Evolutionary conservation across 2,888 invertebrate genomes (phyloP).

Genomic region (Hemaris fuciformis): DNA sequence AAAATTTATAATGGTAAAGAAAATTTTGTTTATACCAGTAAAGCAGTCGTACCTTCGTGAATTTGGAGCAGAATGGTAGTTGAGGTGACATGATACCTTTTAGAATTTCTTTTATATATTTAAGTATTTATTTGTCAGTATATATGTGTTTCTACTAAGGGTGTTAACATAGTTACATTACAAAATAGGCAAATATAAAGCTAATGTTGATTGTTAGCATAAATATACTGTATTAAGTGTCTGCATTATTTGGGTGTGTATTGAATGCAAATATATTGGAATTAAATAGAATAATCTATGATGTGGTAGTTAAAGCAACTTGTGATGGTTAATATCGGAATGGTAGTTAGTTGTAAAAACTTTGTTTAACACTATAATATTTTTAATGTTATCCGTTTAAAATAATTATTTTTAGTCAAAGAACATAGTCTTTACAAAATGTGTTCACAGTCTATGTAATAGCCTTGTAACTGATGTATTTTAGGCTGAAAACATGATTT

Average conservation of each 20-base stretch:
- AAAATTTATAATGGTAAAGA: neutral
- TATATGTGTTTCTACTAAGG: neutral
- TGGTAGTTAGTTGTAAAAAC: neutral
- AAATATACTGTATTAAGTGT: neutral
- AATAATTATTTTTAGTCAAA: slow-evolving; percentile 8
- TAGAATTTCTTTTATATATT: neutral
- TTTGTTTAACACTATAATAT: neutral
- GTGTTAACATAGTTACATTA: neutral
- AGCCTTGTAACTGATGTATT: neutral
- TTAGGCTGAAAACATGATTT: neutral
- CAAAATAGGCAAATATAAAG: slow-evolving; percentile 4
- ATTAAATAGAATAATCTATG: neutral
- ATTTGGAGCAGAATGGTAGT: neutral
- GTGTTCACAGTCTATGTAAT: neutral
- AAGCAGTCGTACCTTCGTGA: neutral
- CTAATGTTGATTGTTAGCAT: slow-evolving; percentile 3
- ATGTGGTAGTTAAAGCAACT: neutral
- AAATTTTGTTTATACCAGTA: slow-evolving; percentile 10
- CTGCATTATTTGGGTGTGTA: neutral
- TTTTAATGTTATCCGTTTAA: slow-evolving; percentile 1
- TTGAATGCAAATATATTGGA: neutral
- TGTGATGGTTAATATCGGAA: neutral
- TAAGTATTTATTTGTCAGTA: neutral
- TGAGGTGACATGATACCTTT: neutral
- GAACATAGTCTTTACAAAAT: neutral